A percentile compares a stretch with the other conserved stretches of the same genome.
Conservation (phyloP, 1,140 invertebrate species). For the Tenebrio molitor region DNA sequence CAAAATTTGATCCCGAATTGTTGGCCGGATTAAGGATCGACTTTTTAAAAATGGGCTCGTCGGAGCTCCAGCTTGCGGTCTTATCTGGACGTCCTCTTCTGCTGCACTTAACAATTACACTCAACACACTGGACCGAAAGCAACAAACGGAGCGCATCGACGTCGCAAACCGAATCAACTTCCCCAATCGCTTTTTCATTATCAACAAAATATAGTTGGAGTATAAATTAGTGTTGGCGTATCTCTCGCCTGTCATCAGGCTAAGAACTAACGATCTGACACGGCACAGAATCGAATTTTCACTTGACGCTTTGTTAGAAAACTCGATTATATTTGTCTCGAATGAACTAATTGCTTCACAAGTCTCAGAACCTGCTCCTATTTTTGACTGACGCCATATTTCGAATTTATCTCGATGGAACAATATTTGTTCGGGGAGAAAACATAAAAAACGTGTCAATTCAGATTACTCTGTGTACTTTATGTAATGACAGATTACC, state of each 20-base stretch:
- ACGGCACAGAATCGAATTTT: slow-evolving; percentile 34
- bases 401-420: no score
- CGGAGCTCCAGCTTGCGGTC: background rate
- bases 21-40: background rate
- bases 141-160: no score
- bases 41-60: no score
- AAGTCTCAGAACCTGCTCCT: background rate
- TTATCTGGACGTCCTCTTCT: background rate
- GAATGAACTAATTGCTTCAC: slow-evolving; percentile 26
- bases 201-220: slow-evolving; percentile 13
- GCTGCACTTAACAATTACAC: no score
- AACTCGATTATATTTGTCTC: slow-evolving; percentile 37
- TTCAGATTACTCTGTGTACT: no score
- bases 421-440: no score
- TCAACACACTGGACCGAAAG: no score
- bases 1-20: background rate
- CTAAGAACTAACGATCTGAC: slow-evolving; percentile 37
- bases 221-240: slow-evolving; percentile 30
- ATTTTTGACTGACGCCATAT: no score
- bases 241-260: slow-evolving; percentile 25
- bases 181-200: no score
- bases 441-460: no score
- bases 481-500: no score
- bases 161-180: no score
- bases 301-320: slow-evolving; percentile 28